Evolutionary conservation across 2,888 invertebrate species (phyloP).

Genomic region (Eupithecia dodoneata): DNA sequence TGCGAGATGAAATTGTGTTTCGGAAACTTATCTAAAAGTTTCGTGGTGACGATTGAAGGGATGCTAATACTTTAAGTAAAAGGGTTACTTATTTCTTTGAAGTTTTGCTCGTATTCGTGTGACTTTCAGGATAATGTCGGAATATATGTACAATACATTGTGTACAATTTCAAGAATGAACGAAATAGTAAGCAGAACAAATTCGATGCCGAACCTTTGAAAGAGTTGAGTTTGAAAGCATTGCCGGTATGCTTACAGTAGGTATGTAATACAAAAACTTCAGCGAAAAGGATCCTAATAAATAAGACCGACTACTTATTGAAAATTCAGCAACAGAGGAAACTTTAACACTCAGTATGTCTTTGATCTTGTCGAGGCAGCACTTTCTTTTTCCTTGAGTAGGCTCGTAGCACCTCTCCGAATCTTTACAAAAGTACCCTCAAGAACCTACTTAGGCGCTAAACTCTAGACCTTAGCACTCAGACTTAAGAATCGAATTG

Average conservation of each 20-base stretch:
- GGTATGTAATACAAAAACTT: neutral
- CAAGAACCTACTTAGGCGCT: conserved; percentile 13
- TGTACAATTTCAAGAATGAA: neutral
- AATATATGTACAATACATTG: neutral
- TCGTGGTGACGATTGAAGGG: conserved; percentile 20
- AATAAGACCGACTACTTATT: neutral
- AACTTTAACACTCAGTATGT: conserved; percentile 21
- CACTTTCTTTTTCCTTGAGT: conserved; percentile 25
- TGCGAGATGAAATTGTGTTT: conserved; percentile 27
- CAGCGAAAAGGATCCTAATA: neutral
- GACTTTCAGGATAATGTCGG: neutral
- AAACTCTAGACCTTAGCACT: conserved; percentile 10
- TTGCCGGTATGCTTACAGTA: no score
- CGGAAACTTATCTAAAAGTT: conserved; percentile 23
- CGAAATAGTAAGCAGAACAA: neutral
- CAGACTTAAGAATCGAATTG: conserved; percentile 24
- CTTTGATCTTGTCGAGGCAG: conserved; percentile 26
- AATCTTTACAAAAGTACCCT: conserved; percentile 22
- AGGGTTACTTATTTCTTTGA: conserved; percentile 8
- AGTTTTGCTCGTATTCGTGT: neutral
- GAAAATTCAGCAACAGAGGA: conserved; percentile 13
- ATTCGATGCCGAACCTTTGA: neutral
- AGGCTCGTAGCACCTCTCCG: conserved; percentile 19
- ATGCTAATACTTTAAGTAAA: conserved; percentile 4
- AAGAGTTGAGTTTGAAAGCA: no score